Evolutionary conservation across 2,797 vertebrate species (phyloP).

Genomic region (Poliocrania exsul): DNA sequence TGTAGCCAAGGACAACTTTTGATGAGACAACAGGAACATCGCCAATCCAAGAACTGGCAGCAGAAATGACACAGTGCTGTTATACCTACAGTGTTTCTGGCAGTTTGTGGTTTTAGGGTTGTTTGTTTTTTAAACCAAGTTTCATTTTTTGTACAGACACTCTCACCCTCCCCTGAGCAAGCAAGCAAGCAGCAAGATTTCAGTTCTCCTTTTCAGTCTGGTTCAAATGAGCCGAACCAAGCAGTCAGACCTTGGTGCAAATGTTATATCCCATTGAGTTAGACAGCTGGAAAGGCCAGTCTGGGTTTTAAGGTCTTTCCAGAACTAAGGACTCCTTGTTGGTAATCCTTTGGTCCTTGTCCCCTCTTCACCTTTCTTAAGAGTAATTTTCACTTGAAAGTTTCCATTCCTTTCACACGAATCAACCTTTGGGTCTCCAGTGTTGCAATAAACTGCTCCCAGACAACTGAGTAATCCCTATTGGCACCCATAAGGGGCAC

Average conservation of each 20-base stretch:
- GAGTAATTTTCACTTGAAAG: neutral
- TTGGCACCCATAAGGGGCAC: neutral
- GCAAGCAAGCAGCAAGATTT: neutral
- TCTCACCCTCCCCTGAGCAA: neutral
- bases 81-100: neutral
- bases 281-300: neutral
- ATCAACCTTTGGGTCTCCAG: neutral
- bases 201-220: neutral
- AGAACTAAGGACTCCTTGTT: neutral
- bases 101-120: neutral
- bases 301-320: neutral
- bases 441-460: neutral
- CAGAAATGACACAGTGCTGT: neutral
- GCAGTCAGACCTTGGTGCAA: neutral
- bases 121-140: neutral
- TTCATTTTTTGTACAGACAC: neutral
- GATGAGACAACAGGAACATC: neutral
- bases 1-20: neutral
- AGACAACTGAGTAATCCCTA: neutral
- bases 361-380: neutral
- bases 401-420: neutral
- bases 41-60: neutral
- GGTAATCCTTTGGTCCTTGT: neutral
- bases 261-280: neutral
- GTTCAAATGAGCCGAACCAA: neutral